Conservation (phyloP, 2,113 vertebrate species). For the Fregetta grallaria region DNA sequence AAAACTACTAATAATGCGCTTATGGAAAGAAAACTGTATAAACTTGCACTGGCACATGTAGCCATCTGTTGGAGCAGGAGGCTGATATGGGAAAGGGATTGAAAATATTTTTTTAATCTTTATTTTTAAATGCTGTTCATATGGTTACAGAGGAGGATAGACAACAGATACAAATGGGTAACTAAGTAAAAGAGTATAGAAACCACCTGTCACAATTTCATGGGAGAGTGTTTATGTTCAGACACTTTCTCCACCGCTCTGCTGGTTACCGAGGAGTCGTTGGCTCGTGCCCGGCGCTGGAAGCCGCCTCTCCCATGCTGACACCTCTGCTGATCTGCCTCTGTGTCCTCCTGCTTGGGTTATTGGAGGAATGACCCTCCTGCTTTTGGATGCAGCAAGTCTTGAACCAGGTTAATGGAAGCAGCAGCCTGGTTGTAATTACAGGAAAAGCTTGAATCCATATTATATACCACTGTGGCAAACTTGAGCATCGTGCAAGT, state of each 20-base stretch:
- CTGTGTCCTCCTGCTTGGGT: background rate
- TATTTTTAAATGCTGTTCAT: constrained; percentile 70
- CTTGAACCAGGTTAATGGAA: background rate
- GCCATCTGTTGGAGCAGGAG: constrained; percentile 66
- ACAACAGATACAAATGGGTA: constrained; percentile 52
- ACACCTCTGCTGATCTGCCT: background rate
- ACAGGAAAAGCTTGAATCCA: background rate
- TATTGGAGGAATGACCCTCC: background rate
- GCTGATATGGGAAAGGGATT: constrained; percentile 16
- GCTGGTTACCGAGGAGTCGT: background rate
- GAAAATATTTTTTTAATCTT: constrained; percentile 69
- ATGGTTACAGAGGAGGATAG: constrained; percentile 64
- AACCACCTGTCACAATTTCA: constrained; percentile 28
- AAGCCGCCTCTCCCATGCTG: background rate
- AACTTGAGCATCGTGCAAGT: background rate
- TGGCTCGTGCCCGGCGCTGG: background rate
- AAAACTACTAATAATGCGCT: constrained; percentile 22
- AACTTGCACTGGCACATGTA: constrained; percentile 37
- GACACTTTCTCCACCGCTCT: background rate
- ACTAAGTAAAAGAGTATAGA: constrained; percentile 31
- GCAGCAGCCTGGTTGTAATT: background rate
- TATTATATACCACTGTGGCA: background rate
- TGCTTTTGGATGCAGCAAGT: background rate
- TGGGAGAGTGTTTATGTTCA: background rate
- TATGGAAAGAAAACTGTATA: constrained; percentile 18